Conservation (phyloP, 2,113 vertebrate genomes). For the Oryzias woworae region DNA sequence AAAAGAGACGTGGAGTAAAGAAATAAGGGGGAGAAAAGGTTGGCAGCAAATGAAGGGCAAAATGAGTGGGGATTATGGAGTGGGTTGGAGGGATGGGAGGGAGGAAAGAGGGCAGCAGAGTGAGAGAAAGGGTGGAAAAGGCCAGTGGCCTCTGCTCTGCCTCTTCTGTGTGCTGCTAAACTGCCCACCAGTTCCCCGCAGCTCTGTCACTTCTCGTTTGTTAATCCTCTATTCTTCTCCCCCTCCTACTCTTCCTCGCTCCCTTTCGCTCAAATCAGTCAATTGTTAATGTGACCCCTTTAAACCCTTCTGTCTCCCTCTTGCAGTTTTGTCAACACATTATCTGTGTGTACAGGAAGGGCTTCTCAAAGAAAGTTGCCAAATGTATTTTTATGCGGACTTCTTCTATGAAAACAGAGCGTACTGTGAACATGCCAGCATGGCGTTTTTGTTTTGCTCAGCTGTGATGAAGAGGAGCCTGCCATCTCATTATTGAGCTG, state of each 20-base stretch:
- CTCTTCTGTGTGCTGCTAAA: constrained; percentile 65
- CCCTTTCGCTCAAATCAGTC: constrained; percentile 65
- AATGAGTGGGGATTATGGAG: constrained; percentile 49
- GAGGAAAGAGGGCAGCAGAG: constrained; percentile 31
- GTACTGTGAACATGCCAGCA: not conserved
- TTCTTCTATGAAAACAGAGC: not conserved
- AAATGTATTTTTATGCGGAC: not conserved
- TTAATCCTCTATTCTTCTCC: constrained; percentile 63
- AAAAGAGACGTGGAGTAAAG: constrained; percentile 13
- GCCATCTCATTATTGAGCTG: not conserved
- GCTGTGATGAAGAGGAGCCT: not conserved
- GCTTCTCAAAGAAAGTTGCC: constrained; percentile 12
- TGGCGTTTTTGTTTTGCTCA: not conserved
- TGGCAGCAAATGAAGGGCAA: constrained; percentile 32
- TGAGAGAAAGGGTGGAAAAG: constrained; percentile 63
- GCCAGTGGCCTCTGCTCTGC: constrained; percentile 69
- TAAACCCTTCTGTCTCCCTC: constrained; percentile 56
- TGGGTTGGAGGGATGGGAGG: constrained; percentile 26
- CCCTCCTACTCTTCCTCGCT: constrained; percentile 51
- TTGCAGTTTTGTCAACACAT: constrained; percentile 52
- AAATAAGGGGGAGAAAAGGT: constrained; percentile 15
- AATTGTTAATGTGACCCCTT: constrained; percentile 73
- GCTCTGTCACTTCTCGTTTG: constrained; percentile 71
- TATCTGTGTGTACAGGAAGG: constrained; percentile 46
- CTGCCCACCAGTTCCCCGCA: constrained; percentile 69